phyloP scores from a whole-genome alignment of 2,888 invertebrate species.

The Meiosimyza platycephala region DNA sequence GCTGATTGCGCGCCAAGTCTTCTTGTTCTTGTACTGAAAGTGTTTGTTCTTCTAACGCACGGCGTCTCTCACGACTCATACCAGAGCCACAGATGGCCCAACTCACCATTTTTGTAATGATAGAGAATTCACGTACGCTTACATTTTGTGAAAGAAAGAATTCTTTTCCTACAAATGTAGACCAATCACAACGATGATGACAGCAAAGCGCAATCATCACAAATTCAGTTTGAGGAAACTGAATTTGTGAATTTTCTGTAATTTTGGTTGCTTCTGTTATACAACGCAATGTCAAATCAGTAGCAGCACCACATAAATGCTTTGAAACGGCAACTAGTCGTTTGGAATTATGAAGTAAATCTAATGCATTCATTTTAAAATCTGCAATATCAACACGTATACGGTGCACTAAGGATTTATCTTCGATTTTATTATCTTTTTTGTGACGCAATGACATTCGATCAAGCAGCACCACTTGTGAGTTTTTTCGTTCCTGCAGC shows the following conservation, averaged over 20 bases:
- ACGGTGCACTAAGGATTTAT: conserved; percentile 70
- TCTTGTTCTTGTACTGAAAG: conserved; percentile 37
- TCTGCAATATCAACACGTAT: conserved; percentile 86
- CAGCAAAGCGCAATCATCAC: conserved; percentile 88
- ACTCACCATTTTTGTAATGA: conserved; percentile 84
- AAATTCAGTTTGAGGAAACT: conserved; percentile 68
- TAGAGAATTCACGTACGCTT: conserved; percentile 74
- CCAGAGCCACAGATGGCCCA: conserved; percentile 90
- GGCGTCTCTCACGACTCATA: conserved; percentile 69
- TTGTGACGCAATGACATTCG: conserved; percentile 85
- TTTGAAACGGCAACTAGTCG: conserved; percentile 84
- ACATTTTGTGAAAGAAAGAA: conserved; percentile 73
- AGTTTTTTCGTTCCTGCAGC: conserved; percentile 67
- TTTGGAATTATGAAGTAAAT: conserved; percentile 62
- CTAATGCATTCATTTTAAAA: conserved; percentile 73
- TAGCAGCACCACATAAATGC: conserved; percentile 90
- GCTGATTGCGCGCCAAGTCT: conserved; percentile 43
- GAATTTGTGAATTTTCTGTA: too few relatives aligned
- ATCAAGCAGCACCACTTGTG: conserved; percentile 80
- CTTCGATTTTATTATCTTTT: conserved; percentile 75
- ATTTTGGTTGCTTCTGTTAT: conserved; percentile 58
- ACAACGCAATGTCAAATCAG: conserved; percentile 82
- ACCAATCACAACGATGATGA: conserved; percentile 86
- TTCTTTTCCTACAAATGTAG: conserved; percentile 75
- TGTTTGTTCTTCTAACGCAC: conserved; percentile 53